A percentile compares a stretch with the other conserved stretches of the same genome.
These are phyloP conservation scores for Agrochola litura DNA, from an alignment of 2,888 invertebrate species.

Conservation along the genomic window DNA sequence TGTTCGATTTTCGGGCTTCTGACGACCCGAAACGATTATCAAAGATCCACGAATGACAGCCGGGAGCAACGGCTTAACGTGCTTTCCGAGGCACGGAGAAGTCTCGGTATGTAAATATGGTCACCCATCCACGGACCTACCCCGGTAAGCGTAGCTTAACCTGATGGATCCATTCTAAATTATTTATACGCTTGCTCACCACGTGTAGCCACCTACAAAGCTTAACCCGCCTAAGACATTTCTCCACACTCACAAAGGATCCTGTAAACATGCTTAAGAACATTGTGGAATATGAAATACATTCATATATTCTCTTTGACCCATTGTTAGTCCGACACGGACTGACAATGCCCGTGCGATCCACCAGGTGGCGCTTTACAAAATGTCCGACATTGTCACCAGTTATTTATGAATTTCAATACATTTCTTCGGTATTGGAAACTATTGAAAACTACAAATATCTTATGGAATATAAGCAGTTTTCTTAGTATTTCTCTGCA, in stretches of 20 bases:
- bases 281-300: slow-evolving; percentile 58
- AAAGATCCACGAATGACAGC: no score
- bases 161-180: neutral
- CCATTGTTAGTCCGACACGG: slow-evolving; percentile 67
- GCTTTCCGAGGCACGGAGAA: no score
- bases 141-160: no score
- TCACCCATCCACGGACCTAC: no score
- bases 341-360: slow-evolving; percentile 71
- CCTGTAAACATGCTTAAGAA: slow-evolving; percentile 47
- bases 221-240: slow-evolving; percentile 19
- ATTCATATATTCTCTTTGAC: slow-evolving; percentile 69
- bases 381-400: slow-evolving; percentile 67
- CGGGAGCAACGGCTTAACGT: no score
- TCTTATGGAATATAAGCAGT: slow-evolving; percentile 29
- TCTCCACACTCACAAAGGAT: slow-evolving; percentile 11
- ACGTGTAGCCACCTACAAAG: slow-evolving; percentile 1
- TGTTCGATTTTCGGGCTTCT: no score
- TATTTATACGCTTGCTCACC: slow-evolving; percentile 2
- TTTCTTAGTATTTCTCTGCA: slow-evolving; percentile 19
- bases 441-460: slow-evolving; percentile 44
- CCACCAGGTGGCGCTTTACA: slow-evolving; percentile 71
- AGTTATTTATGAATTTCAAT: slow-evolving; percentile 74
- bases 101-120: no score
- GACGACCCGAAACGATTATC: no score
- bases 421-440: slow-evolving; percentile 56